Evolutionary conservation across 2,113 vertebrate genomes (phyloP).

Genomic region (Suricata suricatta): DNA sequence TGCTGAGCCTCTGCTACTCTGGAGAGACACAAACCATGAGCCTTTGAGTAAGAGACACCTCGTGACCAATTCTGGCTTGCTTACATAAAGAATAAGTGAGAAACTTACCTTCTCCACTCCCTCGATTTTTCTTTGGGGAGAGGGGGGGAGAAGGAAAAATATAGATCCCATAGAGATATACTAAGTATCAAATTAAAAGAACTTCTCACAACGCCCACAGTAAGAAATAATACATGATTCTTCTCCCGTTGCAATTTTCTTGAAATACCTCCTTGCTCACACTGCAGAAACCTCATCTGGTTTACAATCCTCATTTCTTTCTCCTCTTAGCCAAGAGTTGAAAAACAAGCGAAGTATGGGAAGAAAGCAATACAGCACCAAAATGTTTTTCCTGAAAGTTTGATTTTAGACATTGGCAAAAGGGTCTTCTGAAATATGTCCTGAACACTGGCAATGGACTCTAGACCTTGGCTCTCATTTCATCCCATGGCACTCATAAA

Average conservation of each 20-base stretch:
- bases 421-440: not conserved
- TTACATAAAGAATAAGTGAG: not conserved
- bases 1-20: not conserved
- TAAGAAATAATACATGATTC: not conserved
- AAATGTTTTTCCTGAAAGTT: not conserved
- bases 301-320: not conserved
- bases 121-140: not conserved
- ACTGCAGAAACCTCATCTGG: not conserved
- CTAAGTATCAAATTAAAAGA: not conserved
- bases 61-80: not conserved
- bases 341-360: not conserved
- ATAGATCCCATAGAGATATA: not conserved
- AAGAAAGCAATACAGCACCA: not conserved
- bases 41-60: not conserved
- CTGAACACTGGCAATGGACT: not conserved
- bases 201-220: not conserved
- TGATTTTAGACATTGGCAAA: not conserved
- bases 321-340: not conserved
- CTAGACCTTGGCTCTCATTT: not conserved
- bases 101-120: not conserved
- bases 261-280: not conserved
- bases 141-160: not conserved
- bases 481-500: not conserved
- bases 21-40: not conserved
- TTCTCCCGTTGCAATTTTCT: not conserved